Conservation (phyloP, 2,797 vertebrate genomes). For the Danio aesculapii region DNA sequence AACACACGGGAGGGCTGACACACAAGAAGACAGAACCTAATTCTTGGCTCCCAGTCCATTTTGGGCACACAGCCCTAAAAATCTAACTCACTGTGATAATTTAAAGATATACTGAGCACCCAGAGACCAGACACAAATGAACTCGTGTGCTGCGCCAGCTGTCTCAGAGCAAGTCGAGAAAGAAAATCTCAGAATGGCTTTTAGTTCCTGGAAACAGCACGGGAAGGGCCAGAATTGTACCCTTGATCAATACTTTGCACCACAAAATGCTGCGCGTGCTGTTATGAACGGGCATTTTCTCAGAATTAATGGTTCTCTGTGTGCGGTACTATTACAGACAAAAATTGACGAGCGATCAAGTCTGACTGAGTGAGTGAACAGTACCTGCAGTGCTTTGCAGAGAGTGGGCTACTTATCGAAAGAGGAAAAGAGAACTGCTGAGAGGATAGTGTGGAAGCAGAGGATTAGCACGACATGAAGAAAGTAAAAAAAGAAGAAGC, state of each 20-base stretch:
- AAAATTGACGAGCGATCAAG: slow-evolving; percentile 3
- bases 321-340: not conserved
- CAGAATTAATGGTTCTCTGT: not conserved
- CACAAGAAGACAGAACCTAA: slow-evolving; percentile 72
- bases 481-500: not conserved
- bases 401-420: not conserved
- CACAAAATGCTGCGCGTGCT: not conserved
- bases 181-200: slow-evolving; percentile 7
- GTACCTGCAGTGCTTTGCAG: slow-evolving; percentile 15
- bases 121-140: not conserved
- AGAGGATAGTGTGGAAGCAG: not conserved
- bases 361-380: not conserved
- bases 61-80: slow-evolving; percentile 59
- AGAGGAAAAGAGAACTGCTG: slow-evolving; percentile 27
- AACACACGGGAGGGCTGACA: slow-evolving; percentile 77
- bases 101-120: slow-evolving; percentile 10
- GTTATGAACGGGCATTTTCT: slow-evolving; percentile 9
- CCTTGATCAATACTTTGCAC: not conserved
- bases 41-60: slow-evolving; percentile 65
- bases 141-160: not conserved
- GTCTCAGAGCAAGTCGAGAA: slow-evolving; percentile 5
- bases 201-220: slow-evolving; percentile 15
- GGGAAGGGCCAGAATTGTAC: not conserved
- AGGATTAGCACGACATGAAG: not conserved
- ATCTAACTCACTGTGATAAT: slow-evolving; percentile 13